Percentiles rank a stretch among this genome's conserved stretches.
Conservation (phyloP, 2,888 invertebrate species). For the Herminia tarsipennalis region DNA sequence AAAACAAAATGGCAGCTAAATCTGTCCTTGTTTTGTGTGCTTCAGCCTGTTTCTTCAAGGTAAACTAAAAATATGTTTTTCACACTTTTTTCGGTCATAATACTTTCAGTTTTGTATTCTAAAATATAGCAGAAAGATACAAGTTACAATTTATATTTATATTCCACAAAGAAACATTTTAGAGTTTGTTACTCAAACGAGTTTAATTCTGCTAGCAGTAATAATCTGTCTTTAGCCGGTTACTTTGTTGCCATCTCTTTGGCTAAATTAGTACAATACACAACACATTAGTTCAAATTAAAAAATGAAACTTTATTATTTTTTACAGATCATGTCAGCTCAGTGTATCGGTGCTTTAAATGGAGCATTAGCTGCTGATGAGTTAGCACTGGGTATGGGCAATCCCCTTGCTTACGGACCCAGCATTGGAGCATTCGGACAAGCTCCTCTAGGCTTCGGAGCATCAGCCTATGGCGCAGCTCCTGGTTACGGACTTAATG, state of each 20-base stretch:
- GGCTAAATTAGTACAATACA: too few relatives aligned
- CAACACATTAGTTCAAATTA: too few relatives aligned
- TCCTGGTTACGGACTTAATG: conserved; percentile 10
- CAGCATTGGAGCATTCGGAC: conserved; percentile 1
- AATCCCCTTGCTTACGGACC: conserved; percentile 17
- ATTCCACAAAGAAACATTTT: too few relatives aligned
- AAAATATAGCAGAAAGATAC: too few relatives aligned
- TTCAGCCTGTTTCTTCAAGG: conserved; percentile 53
- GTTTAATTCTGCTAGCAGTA: too few relatives aligned
- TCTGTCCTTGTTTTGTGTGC: conserved; percentile 45
- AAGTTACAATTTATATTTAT: too few relatives aligned
- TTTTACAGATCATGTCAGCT: conserved; percentile 19
- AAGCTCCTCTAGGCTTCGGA: neutral
- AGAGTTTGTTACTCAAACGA: too few relatives aligned
- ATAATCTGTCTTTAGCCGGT: too few relatives aligned
- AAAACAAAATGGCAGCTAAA: conserved; percentile 52
- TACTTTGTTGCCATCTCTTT: too few relatives aligned
- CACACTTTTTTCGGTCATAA: too few relatives aligned
- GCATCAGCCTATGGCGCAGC: neutral
- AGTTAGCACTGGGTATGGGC: conserved; percentile 17
- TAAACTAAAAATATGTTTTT: conserved; percentile 25
- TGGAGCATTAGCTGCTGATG: conserved; percentile 26
- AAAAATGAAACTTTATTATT: too few relatives aligned
- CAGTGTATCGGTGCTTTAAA: conserved; percentile 25
- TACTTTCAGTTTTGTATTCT: too few relatives aligned